Percentiles rank a stretch among this genome's conserved stretches.
Evolutionary conservation across 30 jellyfish, hydroid and myxozoan genomes (phyloP).

Genomic region (Aurelia aurita complex sp. Pacific): DNA sequence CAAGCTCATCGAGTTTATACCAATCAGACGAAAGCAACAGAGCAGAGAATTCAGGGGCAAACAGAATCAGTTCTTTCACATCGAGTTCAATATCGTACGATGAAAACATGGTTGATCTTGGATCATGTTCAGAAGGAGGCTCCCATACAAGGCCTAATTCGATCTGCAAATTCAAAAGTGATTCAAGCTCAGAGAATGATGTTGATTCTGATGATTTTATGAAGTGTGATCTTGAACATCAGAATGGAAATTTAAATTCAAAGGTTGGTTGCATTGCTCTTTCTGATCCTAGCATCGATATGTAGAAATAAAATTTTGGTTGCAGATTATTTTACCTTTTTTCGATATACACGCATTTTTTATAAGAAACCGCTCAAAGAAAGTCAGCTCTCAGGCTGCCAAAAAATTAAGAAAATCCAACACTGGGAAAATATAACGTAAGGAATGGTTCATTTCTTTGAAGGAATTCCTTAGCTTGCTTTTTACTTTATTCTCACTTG

Average conservation of each 20-base stretch:
- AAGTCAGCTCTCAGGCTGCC: too few relatives aligned
- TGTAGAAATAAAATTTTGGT: too few relatives aligned
- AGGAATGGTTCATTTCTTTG: too few relatives aligned
- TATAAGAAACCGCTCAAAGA: too few relatives aligned
- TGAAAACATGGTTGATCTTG: constrained; percentile 50
- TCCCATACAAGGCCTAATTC: constrained; percentile 55
- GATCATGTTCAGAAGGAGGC: constrained; percentile 59
- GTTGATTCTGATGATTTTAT: not conserved
- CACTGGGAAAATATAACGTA: too few relatives aligned
- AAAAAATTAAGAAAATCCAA: too few relatives aligned
- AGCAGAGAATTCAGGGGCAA: not conserved
- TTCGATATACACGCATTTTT: too few relatives aligned
- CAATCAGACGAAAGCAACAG: not conserved
- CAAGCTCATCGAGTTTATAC: constrained; percentile 7
- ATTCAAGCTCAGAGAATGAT: constrained; percentile 30
- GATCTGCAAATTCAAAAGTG: constrained; percentile 20
- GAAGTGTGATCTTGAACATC: not conserved
- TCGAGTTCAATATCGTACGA: constrained; percentile 54
- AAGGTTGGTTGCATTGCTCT: not conserved
- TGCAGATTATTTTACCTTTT: too few relatives aligned
- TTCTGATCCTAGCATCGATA: too few relatives aligned
- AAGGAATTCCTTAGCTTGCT: too few relatives aligned
- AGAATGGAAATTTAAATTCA: constrained; percentile 4
- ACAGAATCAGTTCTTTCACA: constrained; percentile 22
- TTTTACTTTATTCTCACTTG: too few relatives aligned